phyloP scores from a whole-genome alignment of 2,113 vertebrate species.

The cat (Felis catus) region DNA sequence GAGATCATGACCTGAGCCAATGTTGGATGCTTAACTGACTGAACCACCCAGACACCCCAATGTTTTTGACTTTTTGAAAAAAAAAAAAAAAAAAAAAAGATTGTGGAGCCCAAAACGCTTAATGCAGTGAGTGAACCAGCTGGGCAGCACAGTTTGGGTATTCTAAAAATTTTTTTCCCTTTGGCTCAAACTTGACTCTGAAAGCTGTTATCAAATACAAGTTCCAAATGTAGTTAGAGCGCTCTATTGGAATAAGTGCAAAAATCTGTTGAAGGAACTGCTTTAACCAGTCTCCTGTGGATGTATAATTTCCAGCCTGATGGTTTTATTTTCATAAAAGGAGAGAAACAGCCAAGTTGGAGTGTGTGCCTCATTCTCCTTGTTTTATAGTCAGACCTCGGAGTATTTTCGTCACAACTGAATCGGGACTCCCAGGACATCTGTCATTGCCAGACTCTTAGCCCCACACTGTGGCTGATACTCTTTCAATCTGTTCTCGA shows the following conservation, averaged over 20 bases:
- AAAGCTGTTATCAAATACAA: neutral
- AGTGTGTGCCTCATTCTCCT: neutral
- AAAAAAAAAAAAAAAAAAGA: neutral
- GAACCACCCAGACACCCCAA: neutral
- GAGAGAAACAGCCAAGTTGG: neutral
- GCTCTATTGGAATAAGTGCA: neutral
- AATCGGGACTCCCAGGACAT: neutral
- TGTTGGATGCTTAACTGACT: too few species aligned
- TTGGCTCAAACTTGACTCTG: neutral
- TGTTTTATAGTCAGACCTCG: neutral
- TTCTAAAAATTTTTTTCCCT: neutral
- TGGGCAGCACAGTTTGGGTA: neutral
- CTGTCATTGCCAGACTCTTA: neutral
- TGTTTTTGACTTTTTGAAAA: neutral
- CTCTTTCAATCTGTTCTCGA: neutral
- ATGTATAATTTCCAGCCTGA: neutral
- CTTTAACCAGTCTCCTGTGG: neutral
- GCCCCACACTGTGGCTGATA: neutral
- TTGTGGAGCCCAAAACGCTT: neutral
- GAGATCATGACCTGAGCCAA: too few species aligned
- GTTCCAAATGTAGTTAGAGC: neutral
- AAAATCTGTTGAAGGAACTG: neutral
- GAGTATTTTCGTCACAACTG: neutral
- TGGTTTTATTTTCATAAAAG: conserved; percentile 12
- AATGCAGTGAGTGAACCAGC: neutral